Conservation (phyloP, 2,113 vertebrate genomes). For the Sterna hirundo region DNA sequence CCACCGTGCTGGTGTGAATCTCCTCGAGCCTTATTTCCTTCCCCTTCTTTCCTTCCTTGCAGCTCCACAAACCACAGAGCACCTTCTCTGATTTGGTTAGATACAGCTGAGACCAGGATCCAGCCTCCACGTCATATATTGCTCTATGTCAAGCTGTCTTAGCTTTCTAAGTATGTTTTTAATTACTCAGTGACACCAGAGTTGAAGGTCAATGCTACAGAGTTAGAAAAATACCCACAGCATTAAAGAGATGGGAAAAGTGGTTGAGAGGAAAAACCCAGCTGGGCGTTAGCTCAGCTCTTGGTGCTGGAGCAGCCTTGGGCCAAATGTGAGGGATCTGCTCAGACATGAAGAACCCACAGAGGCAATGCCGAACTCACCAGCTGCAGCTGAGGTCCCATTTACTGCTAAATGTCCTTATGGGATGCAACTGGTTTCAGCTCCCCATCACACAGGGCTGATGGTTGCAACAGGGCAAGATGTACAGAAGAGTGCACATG, state of each 20-base stretch:
- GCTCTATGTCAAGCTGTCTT: not conserved
- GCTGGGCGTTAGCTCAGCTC: not conserved
- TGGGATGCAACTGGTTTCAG: not conserved
- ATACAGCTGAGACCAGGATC: not conserved
- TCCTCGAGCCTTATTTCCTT: not conserved
- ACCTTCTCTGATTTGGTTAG: not conserved
- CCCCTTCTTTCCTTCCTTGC: not conserved
- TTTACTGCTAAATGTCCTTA: not conserved
- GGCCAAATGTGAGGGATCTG: not conserved
- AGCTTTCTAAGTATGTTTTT: not conserved
- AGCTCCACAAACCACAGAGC: not conserved
- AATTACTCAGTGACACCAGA: not conserved
- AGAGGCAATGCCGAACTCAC: not conserved
- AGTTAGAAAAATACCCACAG: not conserved
- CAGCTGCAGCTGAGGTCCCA: too few relatives aligned
- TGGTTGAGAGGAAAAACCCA: not conserved
- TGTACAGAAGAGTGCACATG: rapidly evolving
- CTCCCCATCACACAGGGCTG: not conserved
- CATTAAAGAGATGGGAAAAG: not conserved
- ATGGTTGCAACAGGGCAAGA: not conserved
- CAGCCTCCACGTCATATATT: not conserved
- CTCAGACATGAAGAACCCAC: not conserved
- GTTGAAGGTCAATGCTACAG: rapidly evolving
- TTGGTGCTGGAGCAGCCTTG: not conserved
- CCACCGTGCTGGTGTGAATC: not conserved